A percentile compares a stretch with the other conserved stretches of the same genome.
These are phyloP conservation scores for Pogonognathellus flavescens DNA, from an alignment of 1,140 invertebrate genomes.

Conservation along the genomic window DNA sequence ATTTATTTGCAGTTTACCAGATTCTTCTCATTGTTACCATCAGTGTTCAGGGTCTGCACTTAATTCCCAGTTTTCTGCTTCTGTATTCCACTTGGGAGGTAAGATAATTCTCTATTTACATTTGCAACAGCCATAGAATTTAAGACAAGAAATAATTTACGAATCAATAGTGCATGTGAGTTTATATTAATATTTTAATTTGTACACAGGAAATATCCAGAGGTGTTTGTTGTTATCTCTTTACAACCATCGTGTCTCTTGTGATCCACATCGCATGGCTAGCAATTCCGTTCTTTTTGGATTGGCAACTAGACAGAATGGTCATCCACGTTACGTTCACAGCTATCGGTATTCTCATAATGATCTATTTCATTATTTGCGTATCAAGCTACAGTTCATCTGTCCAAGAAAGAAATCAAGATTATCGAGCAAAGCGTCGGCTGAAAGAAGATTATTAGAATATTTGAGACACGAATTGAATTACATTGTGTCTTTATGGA, in stretches of 20 bases:
- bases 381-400: constrained; percentile 57
- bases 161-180: neutral
- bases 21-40: constrained; percentile 64
- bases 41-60: constrained; percentile 56
- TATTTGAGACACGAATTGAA: neutral
- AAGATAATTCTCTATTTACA: neutral
- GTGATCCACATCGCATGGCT: constrained; percentile 63
- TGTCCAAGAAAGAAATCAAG: constrained; percentile 55
- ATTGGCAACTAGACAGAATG: constrained; percentile 62
- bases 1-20: constrained; percentile 63
- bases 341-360: constrained; percentile 58
- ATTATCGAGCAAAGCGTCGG: constrained; percentile 55
- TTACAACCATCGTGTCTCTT: constrained; percentile 56
- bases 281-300: constrained; percentile 61
- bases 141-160: neutral
- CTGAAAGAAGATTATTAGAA: constrained; percentile 62
- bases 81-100: constrained; percentile 67
- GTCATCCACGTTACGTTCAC: constrained; percentile 59
- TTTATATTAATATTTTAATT: neutral
- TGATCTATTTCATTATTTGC: constrained; percentile 62
- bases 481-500: neutral
- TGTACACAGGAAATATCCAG: constrained; percentile 59
- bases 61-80: constrained; percentile 66
- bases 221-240: constrained; percentile 58
- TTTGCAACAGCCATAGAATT: neutral